Percentiles rank a stretch among this genome's conserved stretches.
These are phyloP conservation scores for Bombyx huttoni DNA, from an alignment of 2,888 invertebrate genomes.

Conservation along the genomic window DNA sequence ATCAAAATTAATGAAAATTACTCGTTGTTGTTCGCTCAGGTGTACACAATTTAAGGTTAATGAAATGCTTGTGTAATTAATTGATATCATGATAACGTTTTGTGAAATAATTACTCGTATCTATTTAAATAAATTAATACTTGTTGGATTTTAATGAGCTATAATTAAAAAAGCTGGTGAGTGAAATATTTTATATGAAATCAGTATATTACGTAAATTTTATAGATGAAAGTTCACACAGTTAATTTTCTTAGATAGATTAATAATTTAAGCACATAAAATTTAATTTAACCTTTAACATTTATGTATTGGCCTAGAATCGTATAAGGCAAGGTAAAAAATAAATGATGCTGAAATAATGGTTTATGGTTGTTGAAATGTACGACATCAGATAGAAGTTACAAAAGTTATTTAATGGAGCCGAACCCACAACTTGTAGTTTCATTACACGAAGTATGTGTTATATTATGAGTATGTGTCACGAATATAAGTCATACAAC, in stretches of 20 bases:
- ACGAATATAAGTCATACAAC: not conserved
- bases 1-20: conserved; percentile 4
- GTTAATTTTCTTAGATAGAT: no score
- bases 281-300: no score
- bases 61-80: conserved; percentile 5
- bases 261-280: no score
- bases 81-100: conserved; percentile 4
- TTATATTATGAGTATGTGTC: not conserved
- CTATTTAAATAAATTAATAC: not conserved
- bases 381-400: not conserved
- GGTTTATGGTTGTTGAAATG: not conserved
- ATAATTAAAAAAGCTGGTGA: not conserved
- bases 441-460: not conserved
- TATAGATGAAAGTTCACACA: no score
- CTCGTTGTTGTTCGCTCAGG: conserved; percentile 2
- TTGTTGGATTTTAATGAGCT: no score
- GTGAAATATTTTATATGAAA: not conserved
- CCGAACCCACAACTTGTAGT: not conserved
- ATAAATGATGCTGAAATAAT: not conserved
- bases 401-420: not conserved
- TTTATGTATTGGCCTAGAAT: not conserved
- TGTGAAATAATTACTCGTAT: conserved; percentile 1
- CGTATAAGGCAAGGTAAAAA: not conserved
- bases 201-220: not conserved
- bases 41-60: conserved; percentile 1